Evolutionary conservation across 2,797 vertebrate species (phyloP), one percentile per base, ranked within the genome.

Genomic region (Pseudocheirus occidentalis): DNA sequence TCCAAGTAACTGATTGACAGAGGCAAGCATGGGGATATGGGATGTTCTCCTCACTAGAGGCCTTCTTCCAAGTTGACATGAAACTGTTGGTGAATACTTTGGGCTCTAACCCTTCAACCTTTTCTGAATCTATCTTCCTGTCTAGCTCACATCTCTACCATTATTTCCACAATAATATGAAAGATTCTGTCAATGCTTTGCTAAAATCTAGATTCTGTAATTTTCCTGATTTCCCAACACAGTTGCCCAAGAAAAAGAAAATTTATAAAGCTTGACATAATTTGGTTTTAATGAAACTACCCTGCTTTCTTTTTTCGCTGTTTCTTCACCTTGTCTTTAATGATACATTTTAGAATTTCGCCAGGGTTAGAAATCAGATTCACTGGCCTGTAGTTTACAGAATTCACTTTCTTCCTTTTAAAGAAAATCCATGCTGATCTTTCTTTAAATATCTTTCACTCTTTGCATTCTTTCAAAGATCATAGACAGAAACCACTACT

Each of bases 71-170:
- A 87, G 24, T 50, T 87, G 73, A 87, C 73, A 28, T 87, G 21
- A 87, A 87, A 46, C 10, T 87, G 12, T 24, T 24, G 66, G n/a
- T 46, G 21, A 87, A 87, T 87, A 87, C 24, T 87, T 87, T 46
- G 18, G 73, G 9, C 24, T 87, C 73, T 87, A 24, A 87, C 40
- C 40, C 40, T 87, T 87, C 9, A 87, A 50, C 40, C 40, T 9
- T 87, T 87, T 87, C 40, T 87, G 40, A 87, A 87, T 50, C 40
- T 10, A 87, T 91, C 34, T 54, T 91, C 55, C 53, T 40, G 96
- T 97, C 97, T 96, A 96, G 91, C 62, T 97, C 97, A 97, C 96
- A 93, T 93, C 92, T 96, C 92, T 95, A 94, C 57, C 95, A 91
- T 96, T 97, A 97, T 96, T 97, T 96, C 97, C 96, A 96, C 95